phyloP scores from a whole-genome alignment of 2,888 invertebrate genomes.

The Ochropleura plecta region DNA sequence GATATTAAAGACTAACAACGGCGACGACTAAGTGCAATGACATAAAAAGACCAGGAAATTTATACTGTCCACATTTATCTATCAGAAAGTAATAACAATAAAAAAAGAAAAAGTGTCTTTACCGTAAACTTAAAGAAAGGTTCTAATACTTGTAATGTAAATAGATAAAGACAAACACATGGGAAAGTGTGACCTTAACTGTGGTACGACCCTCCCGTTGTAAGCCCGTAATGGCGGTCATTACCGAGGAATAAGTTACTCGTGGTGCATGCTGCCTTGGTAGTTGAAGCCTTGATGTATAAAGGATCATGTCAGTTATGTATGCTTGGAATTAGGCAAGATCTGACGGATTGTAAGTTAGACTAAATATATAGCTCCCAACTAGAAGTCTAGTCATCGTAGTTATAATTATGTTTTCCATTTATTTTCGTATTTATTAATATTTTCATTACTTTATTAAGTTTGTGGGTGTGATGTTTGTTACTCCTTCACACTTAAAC shows the following conservation, averaged over 20 bases:
- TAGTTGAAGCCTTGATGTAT: constrained; percentile 22
- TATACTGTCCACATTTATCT: too few relatives aligned
- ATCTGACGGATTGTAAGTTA: too few relatives aligned
- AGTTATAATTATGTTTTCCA: too few relatives aligned
- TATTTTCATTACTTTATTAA: too few relatives aligned
- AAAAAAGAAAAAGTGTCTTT: neutral
- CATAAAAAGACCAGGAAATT: too few relatives aligned
- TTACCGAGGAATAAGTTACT: constrained; percentile 60
- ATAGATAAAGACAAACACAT: constrained; percentile 55
- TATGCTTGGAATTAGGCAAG: neutral
- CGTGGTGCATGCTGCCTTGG: constrained; percentile 2
- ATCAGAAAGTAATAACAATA: constrained; percentile 5
- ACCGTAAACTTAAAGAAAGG: constrained; percentile 39
- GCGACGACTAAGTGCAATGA: too few relatives aligned
- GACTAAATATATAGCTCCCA: too few relatives aligned
- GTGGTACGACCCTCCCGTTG: constrained; percentile 57
- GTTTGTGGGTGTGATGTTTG: too few relatives aligned
- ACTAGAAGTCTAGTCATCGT: too few relatives aligned
- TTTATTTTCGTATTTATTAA: too few relatives aligned
- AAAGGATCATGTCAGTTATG: neutral
- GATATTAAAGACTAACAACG: too few relatives aligned
- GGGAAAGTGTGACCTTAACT: constrained; percentile 72
- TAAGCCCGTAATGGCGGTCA: constrained; percentile 61
- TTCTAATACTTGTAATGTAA: constrained; percentile 34
- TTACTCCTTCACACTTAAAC: too few relatives aligned